Percentiles rank a stretch among this genome's conserved stretches.
phyloP scores from a whole-genome alignment of 2,797 vertebrate species.

The Sarcophilus harrisii region DNA sequence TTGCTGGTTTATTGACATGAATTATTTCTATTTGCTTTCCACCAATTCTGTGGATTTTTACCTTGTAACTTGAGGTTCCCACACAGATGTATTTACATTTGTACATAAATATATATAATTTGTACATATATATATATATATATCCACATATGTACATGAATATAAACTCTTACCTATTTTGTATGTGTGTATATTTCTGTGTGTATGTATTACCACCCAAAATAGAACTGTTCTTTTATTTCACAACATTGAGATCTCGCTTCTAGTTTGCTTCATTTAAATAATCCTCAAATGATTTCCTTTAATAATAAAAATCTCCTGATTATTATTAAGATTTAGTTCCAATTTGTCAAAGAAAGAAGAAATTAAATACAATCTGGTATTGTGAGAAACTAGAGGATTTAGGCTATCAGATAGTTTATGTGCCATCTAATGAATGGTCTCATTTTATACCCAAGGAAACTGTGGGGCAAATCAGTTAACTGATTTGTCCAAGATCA shows the following conservation, averaged over 20 bases:
- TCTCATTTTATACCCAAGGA: not conserved
- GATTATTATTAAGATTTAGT: not conserved
- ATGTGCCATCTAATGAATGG: not conserved
- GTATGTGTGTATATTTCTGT: not conserved
- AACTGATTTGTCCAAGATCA: not conserved
- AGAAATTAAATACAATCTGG: not conserved
- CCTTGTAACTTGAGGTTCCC: not conserved
- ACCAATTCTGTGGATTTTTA: not conserved
- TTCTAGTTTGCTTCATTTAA: not conserved
- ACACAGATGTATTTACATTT: not conserved
- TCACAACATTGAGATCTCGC: not conserved
- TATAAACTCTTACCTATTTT: not conserved
- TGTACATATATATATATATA: not conserved
- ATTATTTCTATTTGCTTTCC: not conserved
- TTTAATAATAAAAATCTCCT: not conserved
- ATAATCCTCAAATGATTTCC: not conserved
- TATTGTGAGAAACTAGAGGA: not conserved
- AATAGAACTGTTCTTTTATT: not conserved
- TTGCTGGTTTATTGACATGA: not conserved
- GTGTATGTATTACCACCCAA: not conserved
- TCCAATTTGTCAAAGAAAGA: not conserved
- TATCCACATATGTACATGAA: not conserved
- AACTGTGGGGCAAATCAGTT: not conserved
- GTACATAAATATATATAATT: not conserved
- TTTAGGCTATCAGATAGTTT: not conserved